These are phyloP conservation scores for Acipenser transmontanus DNA, from an alignment of 2,797 vertebrate species.

Conservation along the genomic window DNA sequence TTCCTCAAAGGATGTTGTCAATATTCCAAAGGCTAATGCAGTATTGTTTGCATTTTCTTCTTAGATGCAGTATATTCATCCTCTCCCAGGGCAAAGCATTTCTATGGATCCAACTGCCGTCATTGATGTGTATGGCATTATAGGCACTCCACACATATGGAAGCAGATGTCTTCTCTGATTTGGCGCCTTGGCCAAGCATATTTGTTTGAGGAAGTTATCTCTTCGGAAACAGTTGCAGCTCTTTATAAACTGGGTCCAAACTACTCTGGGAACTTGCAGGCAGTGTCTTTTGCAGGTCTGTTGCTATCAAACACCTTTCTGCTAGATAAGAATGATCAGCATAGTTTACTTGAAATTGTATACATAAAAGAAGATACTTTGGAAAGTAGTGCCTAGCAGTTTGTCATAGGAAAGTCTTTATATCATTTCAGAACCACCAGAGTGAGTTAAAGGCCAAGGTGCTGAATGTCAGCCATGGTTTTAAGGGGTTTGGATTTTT, in stretches of 20 bases:
- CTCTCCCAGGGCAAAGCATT: constrained; percentile 72
- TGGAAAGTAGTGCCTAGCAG: too few species aligned
- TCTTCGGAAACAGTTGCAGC: constrained; percentile 53
- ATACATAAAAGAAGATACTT: too few species aligned
- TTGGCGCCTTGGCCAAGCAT: constrained; percentile 79
- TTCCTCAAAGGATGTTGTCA: too few species aligned
- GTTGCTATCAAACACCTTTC: constrained; percentile 1
- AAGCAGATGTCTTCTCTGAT: constrained; percentile 75
- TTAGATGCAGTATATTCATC: constrained; percentile 85
- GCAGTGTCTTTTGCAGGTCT: constrained; percentile 45
- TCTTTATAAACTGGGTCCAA: constrained; percentile 78
- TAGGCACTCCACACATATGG: constrained; percentile 82
- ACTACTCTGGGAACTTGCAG: constrained; percentile 82
- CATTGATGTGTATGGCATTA: constrained; percentile 81
- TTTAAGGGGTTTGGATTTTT: too few species aligned
- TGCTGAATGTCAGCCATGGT: too few species aligned
- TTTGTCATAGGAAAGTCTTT: too few species aligned
- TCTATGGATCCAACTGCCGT: constrained; percentile 85
- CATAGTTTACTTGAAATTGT: too few species aligned
- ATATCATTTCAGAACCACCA: too few species aligned
- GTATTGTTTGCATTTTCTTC: constrained; percentile 13
- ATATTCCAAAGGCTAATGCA: too few species aligned
- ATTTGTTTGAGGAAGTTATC: constrained; percentile 80
- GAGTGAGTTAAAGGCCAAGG: too few species aligned
- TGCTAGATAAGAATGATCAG: too few species aligned